Base-by-base conservation (phyloP, 2,113 vertebrate species). In the Zapornia atra region DNA sequence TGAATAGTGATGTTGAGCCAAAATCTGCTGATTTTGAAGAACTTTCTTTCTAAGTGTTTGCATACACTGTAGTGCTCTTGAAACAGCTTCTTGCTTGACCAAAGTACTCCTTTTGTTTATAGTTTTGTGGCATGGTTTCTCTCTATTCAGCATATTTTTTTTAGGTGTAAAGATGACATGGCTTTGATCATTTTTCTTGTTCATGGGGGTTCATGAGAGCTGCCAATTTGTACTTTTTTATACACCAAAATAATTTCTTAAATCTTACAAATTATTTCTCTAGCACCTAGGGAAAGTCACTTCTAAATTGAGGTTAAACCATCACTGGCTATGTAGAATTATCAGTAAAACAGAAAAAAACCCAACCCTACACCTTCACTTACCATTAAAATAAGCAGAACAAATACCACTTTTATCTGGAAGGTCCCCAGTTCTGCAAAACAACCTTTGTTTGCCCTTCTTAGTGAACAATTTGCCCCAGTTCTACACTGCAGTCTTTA, bases 31-130 rank as follows among this genome's bases (percentile, higher is more conserved):
- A 86, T 92, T 96, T 86, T 82, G 4, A 92, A 11, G 63, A 85
- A 68, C 15, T 44, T 34, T 24, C 33, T 26, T 69, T 78, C 75
- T 10, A 70, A 65, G 53, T 91, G 77, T 86, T 83, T 77, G 95
- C 78, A 44, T 95, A 95, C 64, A 84, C 48, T 48, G 12, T 91
- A 79, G 65, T 78, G 95, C 60, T 87, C 80, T 96, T 95, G 85
- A 91, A 92, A 90, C 73, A 95, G 85, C 80, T 86, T 95, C 85
- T 97, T 86, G 97, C 98, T 98, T 98, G 98, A 98, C 98, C 98
- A 98, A 98, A 99, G 98, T 98, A 96, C 79, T 97, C 90, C 92
- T 51, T 64, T 98, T 98, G n/a, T n/a, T n/a, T n/a, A n/a, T 97
- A 93, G 56, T 97, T 92, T 82, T 94, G 97, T 98, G 97, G 98